phyloP scores from a whole-genome alignment of 2,797 vertebrate genomes.

The Gallinago stenura region DNA sequence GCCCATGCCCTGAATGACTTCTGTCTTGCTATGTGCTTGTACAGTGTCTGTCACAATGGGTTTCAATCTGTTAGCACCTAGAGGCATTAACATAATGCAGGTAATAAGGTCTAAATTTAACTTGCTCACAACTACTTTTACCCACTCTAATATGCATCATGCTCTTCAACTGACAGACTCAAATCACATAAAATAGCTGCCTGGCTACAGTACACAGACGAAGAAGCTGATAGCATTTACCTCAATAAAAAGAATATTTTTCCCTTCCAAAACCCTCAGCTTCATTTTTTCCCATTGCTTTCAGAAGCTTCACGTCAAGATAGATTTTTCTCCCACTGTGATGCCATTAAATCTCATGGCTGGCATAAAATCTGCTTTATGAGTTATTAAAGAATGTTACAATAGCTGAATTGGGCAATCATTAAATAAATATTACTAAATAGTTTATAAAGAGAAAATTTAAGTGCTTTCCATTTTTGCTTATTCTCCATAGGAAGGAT shows the following conservation, averaged over 20 bases:
- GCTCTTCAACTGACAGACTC: slow-evolving; percentile 26
- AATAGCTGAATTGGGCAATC: slow-evolving; percentile 45
- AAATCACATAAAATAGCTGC: slow-evolving; percentile 48
- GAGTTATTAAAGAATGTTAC: slow-evolving; percentile 57
- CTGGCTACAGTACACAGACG: slow-evolving; percentile 2
- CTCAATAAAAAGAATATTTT: not conserved
- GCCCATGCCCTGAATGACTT: slow-evolving; percentile 56
- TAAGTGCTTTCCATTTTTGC: slow-evolving; percentile 9
- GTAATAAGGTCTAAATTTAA: slow-evolving; percentile 72
- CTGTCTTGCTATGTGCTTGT: slow-evolving; percentile 51
- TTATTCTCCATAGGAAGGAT: not conserved
- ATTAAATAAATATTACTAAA: slow-evolving; percentile 70
- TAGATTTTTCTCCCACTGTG: slow-evolving; percentile 39
- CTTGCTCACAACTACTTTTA: slow-evolving; percentile 61
- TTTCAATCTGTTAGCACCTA: slow-evolving; percentile 64
- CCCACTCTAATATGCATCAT: slow-evolving; percentile 51
- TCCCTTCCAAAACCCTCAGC: not conserved
- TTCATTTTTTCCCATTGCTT: slow-evolving; percentile 24
- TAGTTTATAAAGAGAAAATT: slow-evolving; percentile 59
- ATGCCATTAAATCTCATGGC: slow-evolving; percentile 55
- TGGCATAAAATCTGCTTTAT: slow-evolving; percentile 28
- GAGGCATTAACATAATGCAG: slow-evolving; percentile 70
- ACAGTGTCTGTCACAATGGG: slow-evolving; percentile 32
- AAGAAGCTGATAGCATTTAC: slow-evolving; percentile 46
- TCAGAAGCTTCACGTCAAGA: slow-evolving; percentile 22